Evolutionary conservation across 2,797 vertebrate genomes (phyloP).

Genomic region (Saxicola maurus): DNA sequence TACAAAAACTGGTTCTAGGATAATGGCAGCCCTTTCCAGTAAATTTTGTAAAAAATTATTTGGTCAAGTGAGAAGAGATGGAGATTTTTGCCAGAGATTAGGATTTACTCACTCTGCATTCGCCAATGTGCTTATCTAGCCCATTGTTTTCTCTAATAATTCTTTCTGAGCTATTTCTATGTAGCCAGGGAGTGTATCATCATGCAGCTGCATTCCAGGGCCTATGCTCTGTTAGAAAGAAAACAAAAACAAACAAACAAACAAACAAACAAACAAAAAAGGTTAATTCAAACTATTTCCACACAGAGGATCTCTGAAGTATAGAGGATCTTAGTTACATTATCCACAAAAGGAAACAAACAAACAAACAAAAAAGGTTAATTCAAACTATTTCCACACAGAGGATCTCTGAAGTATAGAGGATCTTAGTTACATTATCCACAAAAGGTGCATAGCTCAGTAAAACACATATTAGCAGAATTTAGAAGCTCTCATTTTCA

Average conservation of each 20-base stretch:
- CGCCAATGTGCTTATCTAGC: not conserved
- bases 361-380: not conserved
- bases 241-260: no score
- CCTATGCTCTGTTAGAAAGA: not conserved
- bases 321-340: not conserved
- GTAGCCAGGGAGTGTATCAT: not conserved
- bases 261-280: no score
- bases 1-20: not conserved
- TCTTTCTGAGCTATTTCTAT: not conserved
- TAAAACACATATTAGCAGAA: not conserved
- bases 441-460: not conserved
- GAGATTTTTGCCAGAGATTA: not conserved
- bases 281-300: not conserved
- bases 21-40: not conserved
- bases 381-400: not conserved
- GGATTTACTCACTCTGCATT: not conserved
- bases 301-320: not conserved
- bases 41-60: not conserved
- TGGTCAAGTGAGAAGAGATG: not conserved
- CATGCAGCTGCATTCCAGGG: not conserved
- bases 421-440: not conserved
- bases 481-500: not conserved
- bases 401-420: not conserved
- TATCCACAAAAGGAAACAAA: not conserved
- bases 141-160: not conserved